Evolutionary conservation across 2,888 invertebrate genomes (phyloP).

Genomic region (Ashinkailepas kermadecensis): DNA sequence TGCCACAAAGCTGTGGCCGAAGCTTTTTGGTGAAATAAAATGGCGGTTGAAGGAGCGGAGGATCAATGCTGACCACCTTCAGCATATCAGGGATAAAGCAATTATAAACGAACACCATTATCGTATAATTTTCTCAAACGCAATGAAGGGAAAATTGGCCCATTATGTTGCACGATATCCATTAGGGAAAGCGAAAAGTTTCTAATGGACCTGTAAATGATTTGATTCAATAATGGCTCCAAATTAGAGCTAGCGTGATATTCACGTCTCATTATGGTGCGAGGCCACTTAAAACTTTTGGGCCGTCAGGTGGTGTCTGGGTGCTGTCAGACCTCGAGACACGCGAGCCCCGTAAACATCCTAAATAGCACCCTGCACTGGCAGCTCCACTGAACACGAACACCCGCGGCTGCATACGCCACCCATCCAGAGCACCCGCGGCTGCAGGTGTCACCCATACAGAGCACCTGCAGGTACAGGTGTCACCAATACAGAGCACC

Average conservation of each 20-base stretch:
- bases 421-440: neutral
- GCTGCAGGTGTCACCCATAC: neutral
- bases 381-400: neutral
- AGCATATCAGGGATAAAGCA: constrained; percentile 13
- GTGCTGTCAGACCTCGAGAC: neutral
- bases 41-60: too few relatives aligned
- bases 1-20: too few relatives aligned
- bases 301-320: neutral
- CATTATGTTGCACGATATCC: constrained; percentile 11
- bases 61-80: neutral
- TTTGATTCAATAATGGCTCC: constrained; percentile 7
- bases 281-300: neutral
- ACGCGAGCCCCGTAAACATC: neutral
- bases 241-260: constrained; percentile 3
- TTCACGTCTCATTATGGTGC: neutral
- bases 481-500: neutral
- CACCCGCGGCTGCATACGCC: neutral
- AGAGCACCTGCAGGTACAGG: neutral
- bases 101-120: neutral
- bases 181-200: constrained; percentile 12
- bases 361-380: neutral
- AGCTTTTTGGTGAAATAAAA: too few relatives aligned
- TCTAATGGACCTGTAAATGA: constrained; percentile 6
- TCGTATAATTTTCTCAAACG: neutral
- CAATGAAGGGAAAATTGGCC: constrained; percentile 6